phyloP scores from a whole-genome alignment of 2,888 invertebrate species.

The Drosophila macrospina region DNA sequence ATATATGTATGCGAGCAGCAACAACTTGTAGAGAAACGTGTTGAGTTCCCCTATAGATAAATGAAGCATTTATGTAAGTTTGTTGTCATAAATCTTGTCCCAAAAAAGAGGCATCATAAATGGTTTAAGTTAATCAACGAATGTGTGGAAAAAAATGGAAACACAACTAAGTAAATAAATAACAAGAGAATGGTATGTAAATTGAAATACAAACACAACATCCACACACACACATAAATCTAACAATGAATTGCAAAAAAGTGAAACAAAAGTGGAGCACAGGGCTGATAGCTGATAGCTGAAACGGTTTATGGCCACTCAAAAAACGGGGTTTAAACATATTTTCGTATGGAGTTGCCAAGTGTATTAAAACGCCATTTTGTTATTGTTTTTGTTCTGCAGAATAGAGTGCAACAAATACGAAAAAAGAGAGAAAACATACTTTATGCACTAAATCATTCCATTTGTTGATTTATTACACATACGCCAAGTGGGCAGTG shows the following conservation, averaged over 20 bases:
- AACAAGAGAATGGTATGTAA: slow-evolving; percentile 33
- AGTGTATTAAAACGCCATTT: slow-evolving; percentile 57
- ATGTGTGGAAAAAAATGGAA: slow-evolving; percentile 15
- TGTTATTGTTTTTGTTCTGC: slow-evolving; percentile 24
- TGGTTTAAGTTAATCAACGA: slow-evolving; percentile 57
- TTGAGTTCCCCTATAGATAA: slow-evolving; percentile 2
- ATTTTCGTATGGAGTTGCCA: slow-evolving; percentile 48
- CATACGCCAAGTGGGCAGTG: slow-evolving; percentile 44
- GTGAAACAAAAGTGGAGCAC: slow-evolving; percentile 5
- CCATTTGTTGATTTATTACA: slow-evolving; percentile 69
- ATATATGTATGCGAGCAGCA: slow-evolving; percentile 5
- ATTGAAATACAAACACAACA: slow-evolving; percentile 56
- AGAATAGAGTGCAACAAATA: slow-evolving; percentile 15
- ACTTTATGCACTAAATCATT: slow-evolving; percentile 63
- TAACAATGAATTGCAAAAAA: slow-evolving; percentile 40
- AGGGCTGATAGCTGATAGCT: slow-evolving; percentile 11
- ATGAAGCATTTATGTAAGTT: slow-evolving; percentile 26
- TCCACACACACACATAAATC: slow-evolving; percentile 59
- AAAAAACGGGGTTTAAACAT: slow-evolving; percentile 63
- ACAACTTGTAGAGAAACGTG: too few species aligned
- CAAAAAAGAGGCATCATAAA: slow-evolving; percentile 31
- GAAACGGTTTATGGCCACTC: slow-evolving; percentile 58
- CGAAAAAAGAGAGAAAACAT: slow-evolving; percentile 19
- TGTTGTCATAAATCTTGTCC: slow-evolving; percentile 22
- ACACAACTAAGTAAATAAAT: slow-evolving; percentile 11